Base-by-base conservation (phyloP, 2,113 vertebrate species). In the Rafetus swinhoei region DNA sequence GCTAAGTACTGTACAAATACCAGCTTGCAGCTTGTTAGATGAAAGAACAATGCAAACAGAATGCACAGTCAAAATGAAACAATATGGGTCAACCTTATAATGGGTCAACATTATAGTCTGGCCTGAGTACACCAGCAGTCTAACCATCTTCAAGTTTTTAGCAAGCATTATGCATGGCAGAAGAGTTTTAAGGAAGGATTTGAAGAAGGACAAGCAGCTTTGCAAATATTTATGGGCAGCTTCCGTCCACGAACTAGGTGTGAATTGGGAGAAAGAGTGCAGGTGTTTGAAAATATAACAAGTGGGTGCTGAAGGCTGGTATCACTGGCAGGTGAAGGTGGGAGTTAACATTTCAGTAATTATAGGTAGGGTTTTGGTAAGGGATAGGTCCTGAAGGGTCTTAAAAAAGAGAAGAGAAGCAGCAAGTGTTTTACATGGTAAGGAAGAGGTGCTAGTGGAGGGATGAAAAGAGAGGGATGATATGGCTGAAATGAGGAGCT, bases 131-230 rank as follows among this genome's bases (percentile, higher is more conserved):
- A 18, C 21, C 74, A 87, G 24, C 16, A 21, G 24, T 82, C 74
- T 79, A 93, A 59, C 8, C 8, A n/a, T 22, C 65, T 81, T 54
- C 60, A 86, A 88, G 39, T 79, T 96, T 85, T 91, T 90, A 91
- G 81, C 24, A 7, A 85, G 54, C 84, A 93, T 74, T 55, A 65
- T 5, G 11, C 55, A 65, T 5, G 5, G 72, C 35, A 74, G 35
- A 74, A 45, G 39, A 76, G 69, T 39, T 35, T 74, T 74, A 74
- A 74, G 19, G n/a, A 74, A 21, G n/a, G 69, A 21, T 15, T 39
- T 74, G 35, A 74, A 74, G n/a, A 35, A 74, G 19, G n/a, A 39
- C 21, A 39, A 74, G 35, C n/a, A 39, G 35, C n/a, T 74, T 39
- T 74, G 69, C 35, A n/a, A 90, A 85, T 82, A 74, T 88, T 90